phyloP scores from a whole-genome alignment of 2,797 vertebrate genomes.

The Phoebastria nigripes region DNA sequence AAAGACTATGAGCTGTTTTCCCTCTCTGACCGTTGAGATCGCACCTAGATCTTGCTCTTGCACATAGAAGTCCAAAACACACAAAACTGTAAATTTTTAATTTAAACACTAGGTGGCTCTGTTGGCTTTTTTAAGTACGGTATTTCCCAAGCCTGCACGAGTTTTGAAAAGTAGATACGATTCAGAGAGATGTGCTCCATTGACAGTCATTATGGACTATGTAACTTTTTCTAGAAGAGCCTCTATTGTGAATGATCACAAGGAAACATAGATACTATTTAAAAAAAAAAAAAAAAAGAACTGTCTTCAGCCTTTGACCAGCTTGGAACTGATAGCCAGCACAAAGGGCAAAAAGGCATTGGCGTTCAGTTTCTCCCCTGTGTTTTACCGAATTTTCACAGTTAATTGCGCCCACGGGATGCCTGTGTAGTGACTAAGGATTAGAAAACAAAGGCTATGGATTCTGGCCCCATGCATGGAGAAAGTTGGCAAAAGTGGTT shows the following conservation, averaged over 20 bases:
- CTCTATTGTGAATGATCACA: background rate
- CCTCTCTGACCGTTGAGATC: background rate
- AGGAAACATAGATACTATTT: background rate
- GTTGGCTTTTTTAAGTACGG: background rate
- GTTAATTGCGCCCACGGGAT: background rate
- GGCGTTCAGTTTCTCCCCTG: background rate
- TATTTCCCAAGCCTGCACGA: background rate
- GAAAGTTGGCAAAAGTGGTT: background rate
- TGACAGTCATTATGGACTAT: background rate
- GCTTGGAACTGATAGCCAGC: background rate
- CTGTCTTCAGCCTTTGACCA: background rate
- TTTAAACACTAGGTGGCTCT: constrained; percentile 53
- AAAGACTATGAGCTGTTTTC: background rate
- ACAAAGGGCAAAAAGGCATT: background rate
- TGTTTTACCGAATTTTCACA: background rate
- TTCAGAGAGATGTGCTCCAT: background rate
- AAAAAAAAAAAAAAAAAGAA: background rate
- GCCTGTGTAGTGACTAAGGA: background rate
- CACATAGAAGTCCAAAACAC: too few species aligned
- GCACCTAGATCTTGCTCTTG: background rate
- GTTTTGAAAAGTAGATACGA: background rate
- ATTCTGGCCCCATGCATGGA: background rate
- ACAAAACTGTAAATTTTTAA: background rate
- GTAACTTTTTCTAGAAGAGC: background rate
- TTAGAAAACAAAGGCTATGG: background rate